A percentile compares a stretch with the other conserved stretches of the same genome.
Evolutionary conservation across 1,140 invertebrate species (phyloP).

Genomic region (Pseudomyrmex gracilis): DNA sequence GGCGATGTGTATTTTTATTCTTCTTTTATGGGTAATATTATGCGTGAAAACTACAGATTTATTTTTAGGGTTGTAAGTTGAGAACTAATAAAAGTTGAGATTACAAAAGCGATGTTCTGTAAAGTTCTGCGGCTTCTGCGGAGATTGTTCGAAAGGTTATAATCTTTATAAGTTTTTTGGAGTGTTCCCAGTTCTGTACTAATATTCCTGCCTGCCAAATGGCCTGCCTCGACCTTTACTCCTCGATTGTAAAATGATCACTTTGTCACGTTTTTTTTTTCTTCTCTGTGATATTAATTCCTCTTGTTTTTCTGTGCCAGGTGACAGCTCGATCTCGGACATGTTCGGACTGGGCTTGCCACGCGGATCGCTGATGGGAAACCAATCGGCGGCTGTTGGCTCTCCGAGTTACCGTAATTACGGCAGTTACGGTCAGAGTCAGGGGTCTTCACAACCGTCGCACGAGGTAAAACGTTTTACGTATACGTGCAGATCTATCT

Average conservation of each 20-base stretch:
- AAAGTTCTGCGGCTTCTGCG: no score
- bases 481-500: neutral
- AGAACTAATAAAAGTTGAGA: no score
- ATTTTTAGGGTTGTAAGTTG: no score
- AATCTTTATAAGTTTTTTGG: neutral
- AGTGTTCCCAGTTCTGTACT: no score
- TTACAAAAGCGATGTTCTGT: no score
- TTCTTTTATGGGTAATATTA: neutral
- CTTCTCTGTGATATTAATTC: neutral
- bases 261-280: neutral
- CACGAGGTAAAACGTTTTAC: conserved; percentile 70
- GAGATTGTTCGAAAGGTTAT: neutral
- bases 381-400: conserved; percentile 72
- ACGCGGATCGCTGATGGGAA: conserved; percentile 84
- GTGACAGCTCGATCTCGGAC: conserved; percentile 85
- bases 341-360: conserved; percentile 86
- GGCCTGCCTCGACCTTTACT: neutral
- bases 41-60: neutral
- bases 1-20: neutral
- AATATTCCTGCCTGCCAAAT: no score
- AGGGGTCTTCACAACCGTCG: conserved; percentile 70
- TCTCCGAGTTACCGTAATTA: conserved; percentile 74
- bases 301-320: conserved; percentile 48
- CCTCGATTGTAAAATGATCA: neutral
- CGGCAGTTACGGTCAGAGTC: conserved; percentile 78